phyloP scores from a whole-genome alignment of 2,797 vertebrate species.

The Agapornis canus region DNA sequence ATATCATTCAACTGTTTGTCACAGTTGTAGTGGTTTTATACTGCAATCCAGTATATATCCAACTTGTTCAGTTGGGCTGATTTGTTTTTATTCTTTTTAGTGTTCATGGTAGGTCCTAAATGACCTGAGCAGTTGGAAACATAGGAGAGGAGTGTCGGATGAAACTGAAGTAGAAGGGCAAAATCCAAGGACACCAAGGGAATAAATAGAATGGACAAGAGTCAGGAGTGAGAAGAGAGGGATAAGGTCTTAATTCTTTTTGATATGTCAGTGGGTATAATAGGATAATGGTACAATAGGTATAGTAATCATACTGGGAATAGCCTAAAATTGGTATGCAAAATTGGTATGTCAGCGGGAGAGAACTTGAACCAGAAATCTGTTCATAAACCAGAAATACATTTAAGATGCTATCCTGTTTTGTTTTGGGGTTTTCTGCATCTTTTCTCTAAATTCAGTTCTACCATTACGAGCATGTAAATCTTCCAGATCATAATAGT shows the following conservation, averaged over 20 bases:
- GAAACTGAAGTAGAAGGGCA: neutral
- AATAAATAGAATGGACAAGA: neutral
- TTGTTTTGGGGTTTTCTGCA: neutral
- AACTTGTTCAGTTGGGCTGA: neutral
- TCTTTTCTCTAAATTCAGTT: neutral
- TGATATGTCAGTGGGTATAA: neutral
- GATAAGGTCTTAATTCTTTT: neutral
- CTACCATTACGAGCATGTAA: neutral
- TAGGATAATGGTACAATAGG: neutral
- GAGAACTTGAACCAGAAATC: neutral
- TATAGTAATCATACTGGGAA: neutral
- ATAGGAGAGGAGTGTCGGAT: neutral
- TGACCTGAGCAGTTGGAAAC: neutral
- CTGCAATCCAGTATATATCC: neutral
- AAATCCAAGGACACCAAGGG: neutral
- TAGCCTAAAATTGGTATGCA: neutral
- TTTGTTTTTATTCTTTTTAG: neutral
- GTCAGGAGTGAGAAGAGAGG: neutral
- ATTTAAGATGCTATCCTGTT: neutral
- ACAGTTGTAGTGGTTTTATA: neutral
- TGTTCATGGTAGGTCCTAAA: neutral
- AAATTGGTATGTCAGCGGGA: neutral
- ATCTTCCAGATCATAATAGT: conserved; percentile 18
- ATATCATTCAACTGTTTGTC: neutral
- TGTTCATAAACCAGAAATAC: too few relatives aligned